These are phyloP conservation scores for Apodemus speciosus DNA, from an alignment of 2,113 vertebrate species.

Conservation along the genomic window DNA sequence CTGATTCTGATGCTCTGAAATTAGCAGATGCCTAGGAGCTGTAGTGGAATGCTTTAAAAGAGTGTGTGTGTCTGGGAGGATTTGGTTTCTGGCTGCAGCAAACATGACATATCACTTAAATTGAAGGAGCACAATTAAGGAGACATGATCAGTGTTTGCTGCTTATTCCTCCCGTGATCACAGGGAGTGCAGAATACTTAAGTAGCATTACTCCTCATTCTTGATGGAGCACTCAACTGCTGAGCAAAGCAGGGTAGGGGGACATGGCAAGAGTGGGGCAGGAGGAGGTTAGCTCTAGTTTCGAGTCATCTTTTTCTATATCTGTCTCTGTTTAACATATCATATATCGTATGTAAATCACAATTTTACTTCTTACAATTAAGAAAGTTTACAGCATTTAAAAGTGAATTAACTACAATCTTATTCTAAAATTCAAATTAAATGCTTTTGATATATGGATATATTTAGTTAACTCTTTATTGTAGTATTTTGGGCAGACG, in stretches of 20 bases:
- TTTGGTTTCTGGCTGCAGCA: conserved; percentile 39
- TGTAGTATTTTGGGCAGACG: conserved; percentile 70
- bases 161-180: not conserved
- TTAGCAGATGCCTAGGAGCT: not conserved
- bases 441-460: conserved; percentile 69
- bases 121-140: conserved; percentile 7
- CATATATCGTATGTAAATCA: conserved; percentile 64
- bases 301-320: not conserved
- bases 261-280: too few relatives aligned
- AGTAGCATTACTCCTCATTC: not conserved
- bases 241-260: not conserved
- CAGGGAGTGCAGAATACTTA: not conserved
- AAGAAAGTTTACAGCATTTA: conserved; percentile 76
- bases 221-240: not conserved
- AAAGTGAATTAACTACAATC: conserved; percentile 70
- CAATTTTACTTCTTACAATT: conserved; percentile 75
- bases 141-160: not conserved
- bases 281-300: conserved; percentile 11
- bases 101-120: conserved; percentile 14
- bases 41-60: not conserved
- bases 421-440: conserved; percentile 75
- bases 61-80: not conserved
- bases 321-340: conserved; percentile 44
- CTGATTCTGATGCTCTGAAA: conserved; percentile 44
- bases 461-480: conserved; percentile 81